Base-by-base conservation (phyloP, 2,888 invertebrate genomes). In the Mechanitis mazaeus region DNA sequence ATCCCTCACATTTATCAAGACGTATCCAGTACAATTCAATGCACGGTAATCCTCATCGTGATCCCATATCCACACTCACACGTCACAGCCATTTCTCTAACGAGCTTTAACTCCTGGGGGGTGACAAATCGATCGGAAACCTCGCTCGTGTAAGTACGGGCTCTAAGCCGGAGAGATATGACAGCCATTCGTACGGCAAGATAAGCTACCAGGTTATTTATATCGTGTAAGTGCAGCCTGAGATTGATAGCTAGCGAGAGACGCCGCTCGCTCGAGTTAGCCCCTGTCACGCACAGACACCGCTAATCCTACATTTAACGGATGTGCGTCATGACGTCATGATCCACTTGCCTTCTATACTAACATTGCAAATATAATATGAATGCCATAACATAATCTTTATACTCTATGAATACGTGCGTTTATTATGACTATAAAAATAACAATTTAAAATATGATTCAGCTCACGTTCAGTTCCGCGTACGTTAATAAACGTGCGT, bases 121-220 rank as follows among this genome's bases (percentile, higher is more conserved):
- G 68, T 69, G 71, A 75, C 67, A 67, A 68, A 73, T 73, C 64
- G 69, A 63, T 68, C 64, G 68, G 60, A 61, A 56, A 61, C 60
- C 65, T 63, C 61, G 58, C 61, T 59, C 59, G 53, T 66, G 67
- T 58, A 61, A 58, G 64, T 64, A 63, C 58, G 64, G 54, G 64
- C 62, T 63, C 64, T 68, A 54, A 62, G 62, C 59, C 64, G 7
- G 57, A 58, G 71, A 69, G 69, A 71, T 69, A 70, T 68, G 70
- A 57, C 64, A 59, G 66, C 65, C 67, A 67, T 68, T 70, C 67
- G 65, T 66, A 64, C 61, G 59, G 58, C 59, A 62, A 64, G 71
- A 69, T 68, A 69, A 68, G 67, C 67, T 55, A 65, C 61, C 55
- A 55, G 58, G 64, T 59, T 63, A 63, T 63, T 63, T 63, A 63